These are phyloP conservation scores for Mesocricetus auratus DNA, from an alignment of 2,113 vertebrate genomes.

Conservation along the genomic window DNA sequence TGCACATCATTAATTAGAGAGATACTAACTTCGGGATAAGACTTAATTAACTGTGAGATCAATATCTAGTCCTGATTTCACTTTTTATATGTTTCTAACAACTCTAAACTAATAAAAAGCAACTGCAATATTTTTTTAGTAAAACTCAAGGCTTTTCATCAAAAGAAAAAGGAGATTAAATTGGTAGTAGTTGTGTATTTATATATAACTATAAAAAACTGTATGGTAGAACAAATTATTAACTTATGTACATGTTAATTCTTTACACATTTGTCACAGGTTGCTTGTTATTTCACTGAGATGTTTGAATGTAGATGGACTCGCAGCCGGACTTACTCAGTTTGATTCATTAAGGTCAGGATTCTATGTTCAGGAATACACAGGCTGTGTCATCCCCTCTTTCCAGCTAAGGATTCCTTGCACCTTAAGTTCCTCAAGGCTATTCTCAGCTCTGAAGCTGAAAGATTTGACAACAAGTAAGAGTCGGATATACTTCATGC, in stretches of 20 bases:
- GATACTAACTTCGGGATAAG: conserved; percentile 59
- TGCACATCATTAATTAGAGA: conserved; percentile 60
- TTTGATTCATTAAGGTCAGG: background rate
- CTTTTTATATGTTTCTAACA: conserved; percentile 50
- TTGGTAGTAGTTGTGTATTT: background rate
- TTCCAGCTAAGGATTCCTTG: background rate
- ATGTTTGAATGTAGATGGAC: background rate
- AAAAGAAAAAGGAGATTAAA: background rate
- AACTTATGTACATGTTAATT: background rate
- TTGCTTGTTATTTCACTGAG: background rate
- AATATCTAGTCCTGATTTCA: conserved; percentile 62
- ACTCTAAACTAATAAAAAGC: conserved; percentile 42
- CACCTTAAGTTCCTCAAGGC: background rate
- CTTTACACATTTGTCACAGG: background rate
- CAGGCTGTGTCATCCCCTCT: background rate
- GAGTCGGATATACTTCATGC: background rate
- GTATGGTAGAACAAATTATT: background rate
- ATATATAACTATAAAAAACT: background rate
- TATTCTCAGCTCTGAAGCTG: background rate
- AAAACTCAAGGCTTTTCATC: background rate
- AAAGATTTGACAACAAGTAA: background rate
- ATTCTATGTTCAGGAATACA: background rate
- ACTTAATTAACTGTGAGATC: conserved; percentile 77
- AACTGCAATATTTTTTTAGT: conserved; percentile 17
- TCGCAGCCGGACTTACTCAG: background rate